Base-by-base conservation (phyloP, 2,888 invertebrate species). In the Bellardia bayeri region DNA sequence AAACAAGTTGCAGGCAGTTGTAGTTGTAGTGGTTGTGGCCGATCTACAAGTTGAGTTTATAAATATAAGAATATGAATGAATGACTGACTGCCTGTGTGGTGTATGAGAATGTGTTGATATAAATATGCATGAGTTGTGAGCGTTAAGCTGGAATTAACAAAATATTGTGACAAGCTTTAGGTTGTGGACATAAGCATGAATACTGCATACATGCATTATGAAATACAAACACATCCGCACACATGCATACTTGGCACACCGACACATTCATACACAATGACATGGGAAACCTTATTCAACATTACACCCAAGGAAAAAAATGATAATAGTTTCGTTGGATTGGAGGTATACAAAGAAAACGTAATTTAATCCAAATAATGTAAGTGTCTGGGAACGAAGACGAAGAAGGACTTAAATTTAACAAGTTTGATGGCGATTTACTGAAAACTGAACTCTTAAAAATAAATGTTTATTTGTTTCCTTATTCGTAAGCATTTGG, bases 71-170 rank as follows among this genome's bases (percentile, higher is more conserved):
- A 68, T 40, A 40, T 69, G 51, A 74, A 74, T 79, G 69, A 49
- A 16, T 61, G 79, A 68, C 16, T 68, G 40, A 58, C 16, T 68
- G 56, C 42, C 8, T 23, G 40, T 8, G n/a, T 30, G 9, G 63
- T 40, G 37, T 11, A 40, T 79, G 75, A 74, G 69, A 76, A 16
- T 63, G 71, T 40, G 45, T 45, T 80, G 66, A 42, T 56, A 69
- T 37, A 61, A 71, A 79, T 74, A 81, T 85, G 86, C 54, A 84
- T 85, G 84, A 84, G 78, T 82, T 84, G 76, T 79, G 88, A 87
- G 89, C 82, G 89, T 86, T 88, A 88, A 86, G 75, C 89, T 89
- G 87, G 89, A 90, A 90, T 89, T 89, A 90, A 90, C 89, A 88
- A 89, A 90, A 90, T 89, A 88, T 89, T 90, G 88, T 89, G 88